Conservation (phyloP, 2,113 vertebrate genomes). For the Xiphophorus hellerii region DNA sequence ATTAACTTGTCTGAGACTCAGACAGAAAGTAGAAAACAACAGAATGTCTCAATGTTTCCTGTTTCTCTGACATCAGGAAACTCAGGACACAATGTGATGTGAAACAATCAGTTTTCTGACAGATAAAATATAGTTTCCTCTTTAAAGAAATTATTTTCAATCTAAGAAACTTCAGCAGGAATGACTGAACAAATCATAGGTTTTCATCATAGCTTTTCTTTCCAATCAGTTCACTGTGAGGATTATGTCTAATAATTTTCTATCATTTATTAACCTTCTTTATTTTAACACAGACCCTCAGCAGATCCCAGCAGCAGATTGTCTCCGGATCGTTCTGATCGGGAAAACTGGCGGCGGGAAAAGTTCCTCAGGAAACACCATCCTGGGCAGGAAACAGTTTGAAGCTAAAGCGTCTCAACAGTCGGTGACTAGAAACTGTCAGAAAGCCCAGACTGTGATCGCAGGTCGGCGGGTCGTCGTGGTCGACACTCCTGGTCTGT, state of each 20-base stretch:
- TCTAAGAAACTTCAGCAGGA: no score
- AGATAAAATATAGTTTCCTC: no score
- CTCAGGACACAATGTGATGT: no score
- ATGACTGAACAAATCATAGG: no score
- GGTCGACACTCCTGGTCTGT: constrained; percentile 42
- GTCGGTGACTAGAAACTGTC: constrained; percentile 19
- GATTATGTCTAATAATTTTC: not conserved
- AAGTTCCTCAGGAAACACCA: constrained; percentile 51
- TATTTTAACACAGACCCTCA: not conserved
- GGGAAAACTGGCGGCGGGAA: constrained; percentile 46
- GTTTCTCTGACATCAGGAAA: no score
- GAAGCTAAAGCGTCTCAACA: accelerated
- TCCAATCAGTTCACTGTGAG: not conserved
- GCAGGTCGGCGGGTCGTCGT: constrained; percentile 10
- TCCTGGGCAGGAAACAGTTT: constrained; percentile 15
- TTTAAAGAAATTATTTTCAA: no score
- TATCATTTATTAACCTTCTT: not conserved
- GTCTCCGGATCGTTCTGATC: constrained; percentile 37
- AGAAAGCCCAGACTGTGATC: constrained; percentile 1
- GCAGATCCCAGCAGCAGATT: not conserved
- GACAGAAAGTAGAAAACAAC: no score
- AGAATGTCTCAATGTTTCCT: no score
- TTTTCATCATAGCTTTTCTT: no score
- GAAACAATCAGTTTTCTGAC: no score
- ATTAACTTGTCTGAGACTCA: no score